Evolutionary conservation across 2,113 vertebrate species (phyloP), one percentile per base, ranked within the genome.

Genomic region (Acanthisitta chloris): DNA sequence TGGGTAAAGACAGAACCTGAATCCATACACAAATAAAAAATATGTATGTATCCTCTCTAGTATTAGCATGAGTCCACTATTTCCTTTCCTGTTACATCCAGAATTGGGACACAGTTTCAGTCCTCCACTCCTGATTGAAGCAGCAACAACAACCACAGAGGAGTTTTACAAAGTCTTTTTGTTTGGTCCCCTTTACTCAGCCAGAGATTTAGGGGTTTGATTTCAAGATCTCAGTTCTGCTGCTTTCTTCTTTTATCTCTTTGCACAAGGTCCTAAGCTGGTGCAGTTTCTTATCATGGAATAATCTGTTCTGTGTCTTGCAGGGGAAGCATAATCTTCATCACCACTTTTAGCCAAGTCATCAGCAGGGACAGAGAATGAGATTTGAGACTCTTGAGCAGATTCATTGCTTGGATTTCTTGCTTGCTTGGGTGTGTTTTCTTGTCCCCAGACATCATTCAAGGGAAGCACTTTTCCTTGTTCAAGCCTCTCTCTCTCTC

Each of bases 101-200:
- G 55, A 92, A 34, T 0, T 59, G 48, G 18, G 17, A 40, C 61
- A 62, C 36, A 17, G 3, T 29, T 85, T 91, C 24, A 49, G 34
- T 17, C 7, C 10, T n/a, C 4, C 5, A 10, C 26, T 54, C 10
- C 29, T 73, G 33, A 19, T 26, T 62, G 43, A 40, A 67, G 10
- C 1, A 0, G 18, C 45, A 66, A 34, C 5, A 58, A 5, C 11
- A 64, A 72, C 9, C 1, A 3, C 23, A 61, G 57, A 64, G 12
- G 6, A 15, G 7, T 31, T 92, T 87, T 70, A 78, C 26, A 36
- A 55, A 76, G 19, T 23, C 2, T n/a, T 59, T 74, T 62, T 54
- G 6, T 62, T 64, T 71, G 20, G 17, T 38, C 16, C 12, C 25
- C 9, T 12, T 36, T 74, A 45, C 18, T 67, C 21, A 46, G 26